Evolutionary conservation across 2,797 vertebrate species (phyloP).

Genomic region (Novumbra hubbsi): DNA sequence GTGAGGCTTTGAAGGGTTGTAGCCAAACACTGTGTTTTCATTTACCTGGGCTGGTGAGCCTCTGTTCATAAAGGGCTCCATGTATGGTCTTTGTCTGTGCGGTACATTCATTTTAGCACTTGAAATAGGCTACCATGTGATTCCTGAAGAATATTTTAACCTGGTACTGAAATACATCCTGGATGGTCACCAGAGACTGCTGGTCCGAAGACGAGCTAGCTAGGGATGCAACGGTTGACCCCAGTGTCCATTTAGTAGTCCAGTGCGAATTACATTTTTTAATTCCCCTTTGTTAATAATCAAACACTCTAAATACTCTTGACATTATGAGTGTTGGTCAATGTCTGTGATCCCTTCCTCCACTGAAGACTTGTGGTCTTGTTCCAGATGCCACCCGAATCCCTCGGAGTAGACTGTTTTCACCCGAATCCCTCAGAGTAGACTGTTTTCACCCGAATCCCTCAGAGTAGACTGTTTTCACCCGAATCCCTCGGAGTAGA

Average conservation of each 20-base stretch:
- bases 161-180: too few species aligned
- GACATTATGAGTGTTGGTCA: slow-evolving; percentile 33
- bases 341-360: slow-evolving; percentile 25
- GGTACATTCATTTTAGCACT: too few species aligned
- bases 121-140: too few species aligned
- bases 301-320: background rate
- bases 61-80: background rate
- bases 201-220: too few species aligned
- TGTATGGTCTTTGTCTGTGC: background rate
- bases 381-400: background rate
- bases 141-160: too few species aligned
- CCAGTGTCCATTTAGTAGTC: too few species aligned
- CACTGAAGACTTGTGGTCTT: slow-evolving; percentile 12
- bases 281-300: too few species aligned
- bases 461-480: background rate
- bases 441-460: background rate
- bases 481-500: background rate
- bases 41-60: background rate
- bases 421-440: background rate
- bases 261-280: too few species aligned
- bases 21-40: slow-evolving; percentile 22
- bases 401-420: background rate
- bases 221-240: too few species aligned
- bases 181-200: too few species aligned
- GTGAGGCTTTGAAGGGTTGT: slow-evolving; percentile 62